Evolutionary conservation across 2,113 vertebrate species (phyloP).

Genomic region (Phaetusa simplex): DNA sequence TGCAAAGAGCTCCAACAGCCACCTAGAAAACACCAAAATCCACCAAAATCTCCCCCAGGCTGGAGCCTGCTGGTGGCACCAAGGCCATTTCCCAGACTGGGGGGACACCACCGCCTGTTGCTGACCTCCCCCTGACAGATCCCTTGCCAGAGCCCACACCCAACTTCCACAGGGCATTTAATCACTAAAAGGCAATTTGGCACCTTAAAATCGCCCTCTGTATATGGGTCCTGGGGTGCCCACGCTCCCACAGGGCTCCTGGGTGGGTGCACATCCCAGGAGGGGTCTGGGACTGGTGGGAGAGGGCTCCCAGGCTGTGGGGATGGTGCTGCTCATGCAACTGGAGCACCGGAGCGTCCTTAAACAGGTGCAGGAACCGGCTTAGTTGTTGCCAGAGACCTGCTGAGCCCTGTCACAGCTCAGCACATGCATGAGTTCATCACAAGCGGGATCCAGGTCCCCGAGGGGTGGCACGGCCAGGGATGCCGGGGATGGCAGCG

Average conservation of each 20-base stretch:
- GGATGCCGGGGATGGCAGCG: rapidly evolving
- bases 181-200: not conserved
- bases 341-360: not conserved
- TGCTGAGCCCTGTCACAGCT: not conserved
- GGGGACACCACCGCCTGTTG: rapidly evolving
- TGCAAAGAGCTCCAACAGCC: not conserved
- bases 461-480: rapidly evolving
- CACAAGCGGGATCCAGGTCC: rapidly evolving
- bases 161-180: not conserved
- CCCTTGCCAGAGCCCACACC: not conserved
- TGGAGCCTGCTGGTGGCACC: not conserved
- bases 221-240: not conserved
- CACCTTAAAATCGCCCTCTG: not conserved
- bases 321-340: rapidly evolving
- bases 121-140: not conserved
- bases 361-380: rapidly evolving
- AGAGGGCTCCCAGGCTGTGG: rapidly evolving
- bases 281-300: rapidly evolving
- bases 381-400: not conserved
- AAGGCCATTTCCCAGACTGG: rapidly evolving
- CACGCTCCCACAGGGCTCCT: rapidly evolving
- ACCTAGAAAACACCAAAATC: not conserved
- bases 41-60: not conserved
- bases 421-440: not conserved
- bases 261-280: rapidly evolving